phyloP scores from a whole-genome alignment of 2,888 invertebrate species.

The Sphaerophoria rueppellii region DNA sequence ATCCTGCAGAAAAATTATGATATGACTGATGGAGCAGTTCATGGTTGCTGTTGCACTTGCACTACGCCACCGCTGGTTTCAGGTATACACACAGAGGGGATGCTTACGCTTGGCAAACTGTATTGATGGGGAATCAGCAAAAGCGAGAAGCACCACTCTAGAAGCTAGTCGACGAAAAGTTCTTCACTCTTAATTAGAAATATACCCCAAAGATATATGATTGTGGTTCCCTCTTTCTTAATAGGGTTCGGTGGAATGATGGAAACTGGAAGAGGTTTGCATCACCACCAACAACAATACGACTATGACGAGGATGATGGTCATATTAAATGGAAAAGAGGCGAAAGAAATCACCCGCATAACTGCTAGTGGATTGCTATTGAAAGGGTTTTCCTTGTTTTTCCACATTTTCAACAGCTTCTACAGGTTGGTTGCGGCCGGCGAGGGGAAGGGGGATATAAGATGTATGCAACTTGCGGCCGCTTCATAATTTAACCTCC shows the following conservation, averaged over 20 bases:
- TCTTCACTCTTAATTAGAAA: constrained; percentile 73
- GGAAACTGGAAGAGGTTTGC: constrained; percentile 28
- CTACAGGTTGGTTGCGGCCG: constrained; percentile 17
- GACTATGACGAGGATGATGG: constrained; percentile 30
- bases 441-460: not conserved
- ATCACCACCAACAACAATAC: constrained; percentile 30
- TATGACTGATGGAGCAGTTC: constrained; percentile 57
- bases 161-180: constrained; percentile 67
- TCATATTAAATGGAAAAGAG: constrained; percentile 62
- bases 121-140: constrained; percentile 73
- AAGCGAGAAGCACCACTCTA: constrained; percentile 63
- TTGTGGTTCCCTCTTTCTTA: constrained; percentile 50
- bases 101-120: constrained; percentile 66
- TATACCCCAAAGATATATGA: constrained; percentile 66
- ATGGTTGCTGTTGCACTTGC: constrained; percentile 7
- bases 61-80: not conserved
- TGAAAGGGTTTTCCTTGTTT: constrained; percentile 48
- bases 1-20: constrained; percentile 46
- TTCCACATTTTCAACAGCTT: constrained; percentile 30
- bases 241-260: constrained; percentile 32
- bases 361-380: constrained; percentile 51
- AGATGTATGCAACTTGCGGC: constrained; percentile 29
- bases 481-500: constrained; percentile 28
- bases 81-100: constrained; percentile 3
- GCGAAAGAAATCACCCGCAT: constrained; percentile 72